Evolutionary conservation across 1,140 invertebrate species (phyloP).

Genomic region (Neuroterus valhalla): DNA sequence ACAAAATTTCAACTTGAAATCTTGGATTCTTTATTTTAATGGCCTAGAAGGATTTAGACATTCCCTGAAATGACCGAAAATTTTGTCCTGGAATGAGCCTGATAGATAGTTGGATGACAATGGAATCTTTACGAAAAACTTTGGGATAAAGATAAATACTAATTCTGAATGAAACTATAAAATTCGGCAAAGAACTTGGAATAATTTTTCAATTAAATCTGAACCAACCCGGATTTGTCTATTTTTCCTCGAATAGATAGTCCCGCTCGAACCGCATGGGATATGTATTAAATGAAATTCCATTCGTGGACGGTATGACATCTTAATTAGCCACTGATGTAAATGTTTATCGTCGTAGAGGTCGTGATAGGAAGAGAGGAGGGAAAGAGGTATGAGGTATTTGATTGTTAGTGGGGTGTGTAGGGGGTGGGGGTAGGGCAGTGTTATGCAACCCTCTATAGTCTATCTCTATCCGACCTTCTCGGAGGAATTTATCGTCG

Average conservation of each 20-base stretch:
- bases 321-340: conserved; percentile 48
- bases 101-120: background rate
- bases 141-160: background rate
- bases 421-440: conserved; percentile 44
- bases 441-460: conserved; percentile 65
- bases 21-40: background rate
- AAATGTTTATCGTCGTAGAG: conserved; percentile 47
- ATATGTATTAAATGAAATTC: conserved; percentile 50
- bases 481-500: conserved; percentile 54
- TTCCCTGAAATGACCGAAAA: too few relatives aligned
- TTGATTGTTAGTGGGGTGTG: conserved; percentile 36
- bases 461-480: conserved; percentile 56
- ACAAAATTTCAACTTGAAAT: background rate
- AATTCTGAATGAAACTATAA: too few relatives aligned
- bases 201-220: too few relatives aligned
- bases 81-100: too few relatives aligned
- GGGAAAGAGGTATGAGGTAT: conserved; percentile 31
- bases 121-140: background rate
- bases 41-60: background rate
- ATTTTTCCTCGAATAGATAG: background rate
- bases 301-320: conserved; percentile 19
- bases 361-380: conserved; percentile 31
- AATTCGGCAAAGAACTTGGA: too few relatives aligned
- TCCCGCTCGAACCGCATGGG: background rate
- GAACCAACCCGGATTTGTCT: too few relatives aligned